Evolutionary conservation across 2,113 vertebrate species (phyloP), one percentile per base, ranked within the genome.

Genomic region (Aspiorhynchus laticeps): DNA sequence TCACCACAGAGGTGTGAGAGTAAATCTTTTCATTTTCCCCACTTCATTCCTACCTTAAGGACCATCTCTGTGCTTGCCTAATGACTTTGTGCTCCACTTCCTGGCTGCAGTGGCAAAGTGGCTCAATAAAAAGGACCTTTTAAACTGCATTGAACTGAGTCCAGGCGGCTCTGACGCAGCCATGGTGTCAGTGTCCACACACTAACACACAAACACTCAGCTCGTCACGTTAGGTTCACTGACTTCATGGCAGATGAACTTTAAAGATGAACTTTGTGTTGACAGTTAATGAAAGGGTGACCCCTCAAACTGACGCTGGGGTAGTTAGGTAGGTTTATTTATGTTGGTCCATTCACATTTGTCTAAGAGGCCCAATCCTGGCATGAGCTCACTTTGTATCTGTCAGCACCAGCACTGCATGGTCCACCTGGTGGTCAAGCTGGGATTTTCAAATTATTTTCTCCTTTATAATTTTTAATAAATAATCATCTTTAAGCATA

Each of bases 21-120:
- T 90, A 89, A 87, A 87, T 91, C 88, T 88, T 48, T 74, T 84
- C 36, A 41, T 87, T 65, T 79, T 75, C 46, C 15, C 46, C 17
- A 51, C 17, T 73, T 79, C 67, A 41, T 82, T 85, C 48, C 48
- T 81, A 69, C 59, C 12, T 19, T 83, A 75, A 26, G 65, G 46
- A 73, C n/a, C 51, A 69, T 41, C 67, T 76, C 74, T 80, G 24
- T 80, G 51, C n/a, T 56, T 80, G 79, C 59, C 53, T 80, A 24
- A 85, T 73, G 65, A 84, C 74, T 84, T 31, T 77, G 74, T 82
- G 59, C 82, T 46, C 69, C 19, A 31, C 71, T 56, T 86, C 28
- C 67, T 71, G 48, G 15, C 28, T 12, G 61, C 83, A 31, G 74
- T 19, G n/a, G 82, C 33, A 79, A 85, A 75, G 63, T 73, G 36